phyloP scores from a whole-genome alignment of 2,113 vertebrate genomes.

The Trogon surrucura region DNA sequence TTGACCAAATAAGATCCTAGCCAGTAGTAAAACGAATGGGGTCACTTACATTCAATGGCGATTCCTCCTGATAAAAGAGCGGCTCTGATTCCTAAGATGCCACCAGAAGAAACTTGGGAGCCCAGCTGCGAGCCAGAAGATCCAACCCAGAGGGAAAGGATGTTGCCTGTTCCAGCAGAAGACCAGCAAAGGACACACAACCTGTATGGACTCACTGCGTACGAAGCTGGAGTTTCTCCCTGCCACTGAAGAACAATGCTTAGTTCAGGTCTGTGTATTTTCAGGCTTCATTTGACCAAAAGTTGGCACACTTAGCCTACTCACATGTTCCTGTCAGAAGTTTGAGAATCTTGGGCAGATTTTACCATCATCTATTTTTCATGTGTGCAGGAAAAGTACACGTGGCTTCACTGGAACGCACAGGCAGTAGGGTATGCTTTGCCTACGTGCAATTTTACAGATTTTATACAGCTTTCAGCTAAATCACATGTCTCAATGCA shows the following conservation, averaged over 20 bases:
- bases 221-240: neutral
- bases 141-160: neutral
- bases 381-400: neutral
- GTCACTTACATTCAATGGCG: neutral
- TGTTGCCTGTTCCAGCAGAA: neutral
- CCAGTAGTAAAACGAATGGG: neutral
- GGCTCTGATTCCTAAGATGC: neutral
- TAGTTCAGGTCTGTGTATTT: neutral
- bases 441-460: slow-evolving; percentile 2
- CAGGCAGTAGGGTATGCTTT: slow-evolving; percentile 7
- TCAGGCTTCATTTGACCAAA: neutral
- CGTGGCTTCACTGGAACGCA: neutral
- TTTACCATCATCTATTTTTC: slow-evolving; percentile 40
- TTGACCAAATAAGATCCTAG: neutral
- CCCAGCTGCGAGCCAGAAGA: neutral
- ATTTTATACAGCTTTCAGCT: slow-evolving; percentile 39
- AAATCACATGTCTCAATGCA: slow-evolving; percentile 3
- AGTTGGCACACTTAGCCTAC: neutral
- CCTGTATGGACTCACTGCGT: neutral
- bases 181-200: neutral
- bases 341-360: slow-evolving; percentile 13
- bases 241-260: neutral
- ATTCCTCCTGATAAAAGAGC: neutral
- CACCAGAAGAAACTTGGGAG: neutral
- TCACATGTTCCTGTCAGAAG: neutral